Evolutionary conservation across 1,140 invertebrate genomes (phyloP).

Genomic region (Lordiphosa mommai): DNA sequence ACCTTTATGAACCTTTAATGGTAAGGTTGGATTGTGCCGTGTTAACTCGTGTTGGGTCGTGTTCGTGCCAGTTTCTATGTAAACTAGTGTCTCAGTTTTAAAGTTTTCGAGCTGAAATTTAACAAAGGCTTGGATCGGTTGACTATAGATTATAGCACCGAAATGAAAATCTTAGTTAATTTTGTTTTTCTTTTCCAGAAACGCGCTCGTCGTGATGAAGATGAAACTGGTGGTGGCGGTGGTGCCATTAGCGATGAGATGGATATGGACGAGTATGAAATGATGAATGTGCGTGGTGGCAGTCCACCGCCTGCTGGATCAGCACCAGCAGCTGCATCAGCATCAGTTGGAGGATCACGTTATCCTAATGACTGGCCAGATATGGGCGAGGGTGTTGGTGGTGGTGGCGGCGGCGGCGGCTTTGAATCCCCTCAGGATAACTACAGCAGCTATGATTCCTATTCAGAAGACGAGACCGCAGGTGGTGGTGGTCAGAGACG

Average conservation of each 20-base stretch:
- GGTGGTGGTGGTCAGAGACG: slow-evolving; percentile 74
- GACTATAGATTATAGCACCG: too few relatives aligned
- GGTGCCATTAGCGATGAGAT: slow-evolving; percentile 43
- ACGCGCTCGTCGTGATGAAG: slow-evolving; percentile 40
- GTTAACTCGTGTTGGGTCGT: too few relatives aligned
- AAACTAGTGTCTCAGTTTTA: too few relatives aligned
- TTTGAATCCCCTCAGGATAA: slow-evolving; percentile 79
- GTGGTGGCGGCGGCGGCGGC: slow-evolving; percentile 7
- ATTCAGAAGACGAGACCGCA: slow-evolving; percentile 74
- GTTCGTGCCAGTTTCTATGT: too few relatives aligned
- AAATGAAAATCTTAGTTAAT: too few relatives aligned
- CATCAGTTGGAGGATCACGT: slow-evolving; percentile 1
- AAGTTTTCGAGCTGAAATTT: too few relatives aligned
- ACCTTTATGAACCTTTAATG: too few relatives aligned
- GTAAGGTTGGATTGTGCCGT: too few relatives aligned
- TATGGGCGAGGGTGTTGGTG: slow-evolving; percentile 17
- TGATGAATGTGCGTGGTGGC: slow-evolving; percentile 88
- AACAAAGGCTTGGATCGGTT: too few relatives aligned
- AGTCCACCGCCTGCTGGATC: slow-evolving; percentile 81
- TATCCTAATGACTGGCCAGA: slow-evolving; percentile 28
- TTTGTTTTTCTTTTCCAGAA: slow-evolving; percentile 34
- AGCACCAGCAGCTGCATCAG: slow-evolving; percentile 13
- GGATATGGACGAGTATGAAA: slow-evolving; percentile 85
- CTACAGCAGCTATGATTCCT: slow-evolving; percentile 81
- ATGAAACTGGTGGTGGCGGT: slow-evolving; percentile 14